Conservation (phyloP, 2,888 invertebrate genomes). For the Papilio gigon region DNA sequence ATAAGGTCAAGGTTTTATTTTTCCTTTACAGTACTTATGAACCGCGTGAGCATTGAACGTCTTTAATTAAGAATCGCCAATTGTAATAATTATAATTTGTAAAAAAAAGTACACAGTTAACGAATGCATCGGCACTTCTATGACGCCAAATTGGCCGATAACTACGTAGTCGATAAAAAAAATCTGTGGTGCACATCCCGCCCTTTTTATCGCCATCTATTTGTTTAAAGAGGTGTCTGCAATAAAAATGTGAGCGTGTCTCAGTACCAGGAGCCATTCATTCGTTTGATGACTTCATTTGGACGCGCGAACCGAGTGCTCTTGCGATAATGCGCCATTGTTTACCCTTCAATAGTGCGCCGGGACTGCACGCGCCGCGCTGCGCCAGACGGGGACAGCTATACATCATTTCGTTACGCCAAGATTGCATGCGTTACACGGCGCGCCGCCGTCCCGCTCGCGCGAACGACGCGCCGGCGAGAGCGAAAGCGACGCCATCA, state of each 20-base stretch:
- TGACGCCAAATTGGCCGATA: conserved; percentile 46
- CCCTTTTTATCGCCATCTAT: conserved; percentile 70
- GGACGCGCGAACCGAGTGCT: conserved; percentile 77
- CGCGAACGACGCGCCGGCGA: conserved; percentile 49
- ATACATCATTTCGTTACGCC: conserved; percentile 59
- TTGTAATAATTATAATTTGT: conserved; percentile 27
- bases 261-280: conserved; percentile 74
- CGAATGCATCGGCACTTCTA: conserved; percentile 51
- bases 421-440: conserved; percentile 61
- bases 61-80: conserved; percentile 1
- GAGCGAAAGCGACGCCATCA: conserved; percentile 67
- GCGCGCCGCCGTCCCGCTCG: conserved; percentile 66
- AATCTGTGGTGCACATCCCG: conserved; percentile 53
- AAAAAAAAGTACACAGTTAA: conserved; percentile 36
- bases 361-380: conserved; percentile 77
- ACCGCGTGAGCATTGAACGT: background rate
- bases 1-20: background rate
- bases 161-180: conserved; percentile 42
- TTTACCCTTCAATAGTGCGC: conserved; percentile 82
- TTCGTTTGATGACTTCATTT: conserved; percentile 83
- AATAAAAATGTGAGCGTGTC: conserved; percentile 79
- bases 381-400: conserved; percentile 69
- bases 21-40: background rate
- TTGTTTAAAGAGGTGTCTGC: conserved; percentile 75
- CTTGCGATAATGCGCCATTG: conserved; percentile 81